Evolutionary conservation across 2,888 invertebrate genomes (phyloP).

Genomic region (Melipona bicolor): DNA sequence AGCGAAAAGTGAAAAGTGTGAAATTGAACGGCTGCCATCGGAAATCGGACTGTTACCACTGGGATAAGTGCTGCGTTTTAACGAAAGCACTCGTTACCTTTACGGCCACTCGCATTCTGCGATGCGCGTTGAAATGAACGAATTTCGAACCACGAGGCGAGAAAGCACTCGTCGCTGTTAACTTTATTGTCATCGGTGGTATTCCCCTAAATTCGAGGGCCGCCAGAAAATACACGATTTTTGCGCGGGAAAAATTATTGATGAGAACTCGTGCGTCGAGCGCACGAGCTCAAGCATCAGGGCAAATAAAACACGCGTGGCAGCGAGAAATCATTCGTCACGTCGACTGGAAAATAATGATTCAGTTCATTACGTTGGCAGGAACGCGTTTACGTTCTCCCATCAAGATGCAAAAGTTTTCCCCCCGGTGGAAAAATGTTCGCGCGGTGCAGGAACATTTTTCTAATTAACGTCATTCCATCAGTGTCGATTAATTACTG

Average conservation of each 20-base stretch:
- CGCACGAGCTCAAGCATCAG: background rate
- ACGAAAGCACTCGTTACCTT: background rate
- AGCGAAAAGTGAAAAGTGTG: background rate
- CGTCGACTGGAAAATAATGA: background rate
- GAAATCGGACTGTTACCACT: background rate
- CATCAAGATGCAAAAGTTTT: background rate
- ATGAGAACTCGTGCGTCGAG: background rate
- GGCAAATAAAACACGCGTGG: background rate
- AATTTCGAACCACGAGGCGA: too few relatives aligned
- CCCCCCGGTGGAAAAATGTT: background rate
- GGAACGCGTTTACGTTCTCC: too few relatives aligned
- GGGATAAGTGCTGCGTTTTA: background rate
- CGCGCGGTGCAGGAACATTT: too few relatives aligned
- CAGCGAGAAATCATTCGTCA: background rate
- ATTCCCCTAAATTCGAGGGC: background rate
- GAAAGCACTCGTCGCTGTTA: slow-evolving; percentile 1
- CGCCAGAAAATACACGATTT: background rate
- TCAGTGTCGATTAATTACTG: too few relatives aligned
- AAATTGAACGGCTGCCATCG: background rate
- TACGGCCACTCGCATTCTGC: background rate
- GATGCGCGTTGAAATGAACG: background rate
- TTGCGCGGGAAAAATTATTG: slow-evolving; percentile 2
- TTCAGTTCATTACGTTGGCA: background rate
- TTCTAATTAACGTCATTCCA: too few relatives aligned
- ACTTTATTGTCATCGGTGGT: slow-evolving; percentile 12